Evolutionary conservation across 1,140 invertebrate species (phyloP).

Genomic region (Hormaphis cornu): DNA sequence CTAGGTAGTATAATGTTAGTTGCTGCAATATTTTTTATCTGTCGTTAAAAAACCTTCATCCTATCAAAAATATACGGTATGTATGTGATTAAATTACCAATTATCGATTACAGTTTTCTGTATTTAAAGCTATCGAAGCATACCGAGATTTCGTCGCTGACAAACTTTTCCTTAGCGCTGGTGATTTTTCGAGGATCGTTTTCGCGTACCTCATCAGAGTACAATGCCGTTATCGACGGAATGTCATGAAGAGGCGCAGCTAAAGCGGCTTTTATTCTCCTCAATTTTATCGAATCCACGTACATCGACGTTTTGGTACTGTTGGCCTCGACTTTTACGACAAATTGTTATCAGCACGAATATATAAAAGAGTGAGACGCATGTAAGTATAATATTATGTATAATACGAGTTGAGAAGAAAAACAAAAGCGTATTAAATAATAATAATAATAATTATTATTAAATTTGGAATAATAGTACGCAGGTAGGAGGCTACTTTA

Average conservation of each 20-base stretch:
- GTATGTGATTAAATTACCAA: not conserved
- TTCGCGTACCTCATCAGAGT: not conserved
- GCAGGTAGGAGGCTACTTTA: not conserved
- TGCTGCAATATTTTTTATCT: not conserved
- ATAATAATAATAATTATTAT: too few relatives aligned
- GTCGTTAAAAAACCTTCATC: slow-evolving; percentile 7
- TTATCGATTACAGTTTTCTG: not conserved
- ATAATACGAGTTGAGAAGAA: too few relatives aligned
- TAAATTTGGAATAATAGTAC: too few relatives aligned
- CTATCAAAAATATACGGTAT: not conserved
- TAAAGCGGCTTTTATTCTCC: not conserved
- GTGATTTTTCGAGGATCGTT: not conserved
- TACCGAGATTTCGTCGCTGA: not conserved
- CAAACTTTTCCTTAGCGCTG: not conserved
- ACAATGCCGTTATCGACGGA: not conserved
- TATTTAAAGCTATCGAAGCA: not conserved
- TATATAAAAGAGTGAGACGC: not conserved
- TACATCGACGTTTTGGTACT: not conserved
- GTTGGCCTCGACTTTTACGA: too few relatives aligned
- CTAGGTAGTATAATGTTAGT: not conserved
- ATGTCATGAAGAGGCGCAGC: not conserved
- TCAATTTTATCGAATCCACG: not conserved
- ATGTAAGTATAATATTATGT: not conserved
- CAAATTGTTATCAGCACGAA: not conserved
- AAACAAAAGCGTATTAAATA: too few relatives aligned